These are phyloP conservation scores for Schizopygopsis malacanthus DNA, from an alignment of 2,797 vertebrate species.

Conservation along the genomic window DNA sequence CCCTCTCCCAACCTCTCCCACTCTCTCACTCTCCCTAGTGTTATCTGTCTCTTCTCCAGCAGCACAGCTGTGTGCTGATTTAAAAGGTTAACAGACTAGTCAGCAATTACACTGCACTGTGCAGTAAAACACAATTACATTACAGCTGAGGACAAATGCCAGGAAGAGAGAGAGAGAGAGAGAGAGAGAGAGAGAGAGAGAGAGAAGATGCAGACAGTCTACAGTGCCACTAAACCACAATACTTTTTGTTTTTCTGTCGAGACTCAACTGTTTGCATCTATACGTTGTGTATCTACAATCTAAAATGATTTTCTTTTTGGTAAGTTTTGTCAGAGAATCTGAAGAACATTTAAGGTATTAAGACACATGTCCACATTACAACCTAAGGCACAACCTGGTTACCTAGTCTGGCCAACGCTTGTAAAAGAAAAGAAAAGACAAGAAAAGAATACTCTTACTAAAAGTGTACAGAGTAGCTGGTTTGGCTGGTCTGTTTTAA, in stretches of 20 bases:
- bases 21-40: not conserved
- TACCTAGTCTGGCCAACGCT: not conserved
- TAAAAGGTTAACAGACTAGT: conserved; percentile 86
- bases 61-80: conserved; percentile 77
- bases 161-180: conserved; percentile 26
- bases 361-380: too few relatives aligned
- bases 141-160: conserved; percentile 76
- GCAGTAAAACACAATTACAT: conserved; percentile 77
- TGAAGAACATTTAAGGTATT: too few relatives aligned
- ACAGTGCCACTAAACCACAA: conserved; percentile 2
- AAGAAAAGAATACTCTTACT: not conserved
- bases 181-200: conserved; percentile 56
- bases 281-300: not conserved
- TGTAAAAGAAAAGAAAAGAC: too few relatives aligned
- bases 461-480: not conserved
- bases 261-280: conserved; percentile 48
- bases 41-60: conserved; percentile 75
- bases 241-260: conserved; percentile 7
- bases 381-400: too few relatives aligned
- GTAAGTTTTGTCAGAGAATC: not conserved
- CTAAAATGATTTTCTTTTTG: not conserved
- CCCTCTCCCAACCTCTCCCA: not conserved
- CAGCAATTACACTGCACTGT: conserved; percentile 82
- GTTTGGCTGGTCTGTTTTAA: not conserved
- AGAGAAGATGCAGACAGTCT: conserved; percentile 53